Conservation (phyloP, 2,113 vertebrate genomes). For the Copsychus sechellarum region DNA sequence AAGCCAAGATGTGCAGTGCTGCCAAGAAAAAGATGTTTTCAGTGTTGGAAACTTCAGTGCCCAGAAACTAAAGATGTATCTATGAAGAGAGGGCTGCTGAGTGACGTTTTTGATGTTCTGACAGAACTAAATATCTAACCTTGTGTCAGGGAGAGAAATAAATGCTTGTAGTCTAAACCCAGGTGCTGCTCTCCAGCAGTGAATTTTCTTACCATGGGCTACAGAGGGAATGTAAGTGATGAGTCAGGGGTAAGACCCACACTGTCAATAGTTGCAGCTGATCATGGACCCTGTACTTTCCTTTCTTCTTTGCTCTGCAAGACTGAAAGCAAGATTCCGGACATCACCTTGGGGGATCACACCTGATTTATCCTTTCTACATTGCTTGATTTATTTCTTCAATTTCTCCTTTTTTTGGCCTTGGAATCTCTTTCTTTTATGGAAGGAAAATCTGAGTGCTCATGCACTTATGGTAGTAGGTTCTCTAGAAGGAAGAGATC, state of each 20-base stretch:
- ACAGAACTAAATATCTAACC: background rate
- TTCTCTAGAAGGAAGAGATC: background rate
- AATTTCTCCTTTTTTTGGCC: background rate
- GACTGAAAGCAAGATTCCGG: background rate
- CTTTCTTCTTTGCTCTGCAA: background rate
- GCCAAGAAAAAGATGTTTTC: background rate
- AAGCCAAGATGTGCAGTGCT: background rate
- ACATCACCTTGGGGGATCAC: background rate
- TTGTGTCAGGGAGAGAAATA: background rate
- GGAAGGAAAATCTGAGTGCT: background rate
- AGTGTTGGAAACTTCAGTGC: background rate
- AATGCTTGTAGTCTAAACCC: background rate
- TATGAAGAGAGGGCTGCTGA: background rate
- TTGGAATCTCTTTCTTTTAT: background rate
- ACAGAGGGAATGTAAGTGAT: background rate
- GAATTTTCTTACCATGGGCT: background rate
- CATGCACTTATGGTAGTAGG: background rate
- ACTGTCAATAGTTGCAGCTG: background rate
- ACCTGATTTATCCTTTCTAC: background rate
- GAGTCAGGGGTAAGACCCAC: background rate
- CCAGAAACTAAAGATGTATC: background rate
- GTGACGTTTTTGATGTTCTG: background rate
- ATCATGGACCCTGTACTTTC: fast-evolving
- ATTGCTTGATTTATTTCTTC: background rate
- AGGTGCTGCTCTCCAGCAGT: background rate